phyloP scores from a whole-genome alignment of 2,888 invertebrate genomes.

The Anthophora plumipes region DNA sequence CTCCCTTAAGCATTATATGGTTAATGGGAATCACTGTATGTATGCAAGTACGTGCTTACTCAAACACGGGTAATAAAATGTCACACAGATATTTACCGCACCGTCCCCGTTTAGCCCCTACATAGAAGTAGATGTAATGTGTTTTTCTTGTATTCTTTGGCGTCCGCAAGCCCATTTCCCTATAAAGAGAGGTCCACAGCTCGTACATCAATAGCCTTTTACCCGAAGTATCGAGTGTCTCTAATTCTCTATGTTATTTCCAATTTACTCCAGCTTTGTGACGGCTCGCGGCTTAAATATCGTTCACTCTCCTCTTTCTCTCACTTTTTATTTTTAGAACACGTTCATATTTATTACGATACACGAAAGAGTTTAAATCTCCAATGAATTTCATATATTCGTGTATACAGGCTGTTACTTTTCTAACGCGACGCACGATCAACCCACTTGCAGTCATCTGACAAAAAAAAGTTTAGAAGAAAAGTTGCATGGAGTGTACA shows the following conservation, averaged over 20 bases:
- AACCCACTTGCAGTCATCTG: no score
- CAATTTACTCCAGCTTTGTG: neutral
- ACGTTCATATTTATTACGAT: no score
- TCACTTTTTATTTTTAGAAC: conserved; percentile 5
- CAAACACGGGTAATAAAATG: neutral
- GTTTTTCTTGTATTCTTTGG: conserved; percentile 47
- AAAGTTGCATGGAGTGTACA: no score
- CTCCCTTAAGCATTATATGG: no score
- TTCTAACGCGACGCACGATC: no score
- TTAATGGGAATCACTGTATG: no score
- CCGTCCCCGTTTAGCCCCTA: neutral
- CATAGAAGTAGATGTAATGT: conserved; percentile 48
- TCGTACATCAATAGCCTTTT: conserved; percentile 44
- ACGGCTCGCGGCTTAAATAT: neutral
- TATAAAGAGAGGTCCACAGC: conserved; percentile 6
- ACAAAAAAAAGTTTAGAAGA: no score
- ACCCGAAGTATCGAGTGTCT: conserved; percentile 21
- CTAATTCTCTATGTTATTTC: conserved; percentile 24
- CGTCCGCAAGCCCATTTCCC: conserved; percentile 21
- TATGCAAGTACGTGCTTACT: no score
- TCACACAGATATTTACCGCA: neutral
- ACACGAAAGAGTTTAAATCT: no score
- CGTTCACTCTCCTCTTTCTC: neutral
- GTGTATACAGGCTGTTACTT: no score
- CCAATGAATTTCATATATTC: neutral